phyloP scores from a whole-genome alignment of 2,113 vertebrate species.

The Indicator maculatus region DNA sequence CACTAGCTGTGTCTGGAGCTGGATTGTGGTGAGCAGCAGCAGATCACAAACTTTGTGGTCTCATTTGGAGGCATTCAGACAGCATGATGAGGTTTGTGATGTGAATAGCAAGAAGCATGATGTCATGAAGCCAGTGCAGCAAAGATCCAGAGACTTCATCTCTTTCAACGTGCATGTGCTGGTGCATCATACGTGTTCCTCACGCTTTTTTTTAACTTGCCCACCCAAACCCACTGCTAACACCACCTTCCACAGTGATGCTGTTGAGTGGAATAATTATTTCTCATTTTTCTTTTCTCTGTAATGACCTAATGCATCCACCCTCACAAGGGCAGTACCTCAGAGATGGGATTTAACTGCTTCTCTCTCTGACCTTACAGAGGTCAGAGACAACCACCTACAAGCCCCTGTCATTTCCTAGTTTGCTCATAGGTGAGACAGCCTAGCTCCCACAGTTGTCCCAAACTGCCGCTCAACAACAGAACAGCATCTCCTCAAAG shows the following conservation, averaged over 20 bases:
- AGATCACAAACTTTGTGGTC: not conserved
- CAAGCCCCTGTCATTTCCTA: not conserved
- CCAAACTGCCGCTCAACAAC: not conserved
- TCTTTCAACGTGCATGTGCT: not conserved
- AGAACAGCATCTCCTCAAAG: not conserved
- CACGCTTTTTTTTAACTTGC: not conserved
- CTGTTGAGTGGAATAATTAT: not conserved
- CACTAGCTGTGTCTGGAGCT: not conserved
- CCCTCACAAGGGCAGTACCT: not conserved
- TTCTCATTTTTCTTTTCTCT: not conserved
- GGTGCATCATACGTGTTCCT: not conserved
- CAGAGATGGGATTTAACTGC: not conserved
- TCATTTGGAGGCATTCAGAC: not conserved
- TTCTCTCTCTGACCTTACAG: not conserved
- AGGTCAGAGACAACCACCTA: not conserved
- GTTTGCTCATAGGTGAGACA: not conserved
- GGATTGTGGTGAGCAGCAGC: not conserved
- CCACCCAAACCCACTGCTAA: not conserved
- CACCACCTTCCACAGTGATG: accelerated
- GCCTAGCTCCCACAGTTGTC: not conserved
- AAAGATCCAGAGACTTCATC: not conserved
- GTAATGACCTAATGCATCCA: not conserved
- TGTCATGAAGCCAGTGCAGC: not conserved
- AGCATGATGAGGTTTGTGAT: accelerated
- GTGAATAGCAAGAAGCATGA: not conserved